Base-by-base conservation (phyloP, 2,113 vertebrate genomes). In the Columba janthina region DNA sequence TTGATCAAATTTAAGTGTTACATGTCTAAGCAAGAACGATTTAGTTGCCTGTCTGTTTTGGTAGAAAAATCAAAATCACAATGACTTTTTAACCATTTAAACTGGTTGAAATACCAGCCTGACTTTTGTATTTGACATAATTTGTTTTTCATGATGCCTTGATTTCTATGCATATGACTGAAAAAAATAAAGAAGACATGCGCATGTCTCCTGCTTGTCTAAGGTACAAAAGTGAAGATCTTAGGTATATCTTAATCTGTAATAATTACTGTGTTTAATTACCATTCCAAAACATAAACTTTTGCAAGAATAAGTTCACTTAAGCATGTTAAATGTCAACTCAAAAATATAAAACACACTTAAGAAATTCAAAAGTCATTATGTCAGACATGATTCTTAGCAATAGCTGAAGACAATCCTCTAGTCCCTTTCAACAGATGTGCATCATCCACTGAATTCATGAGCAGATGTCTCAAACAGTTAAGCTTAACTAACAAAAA, bases 391-490 rank as follows among this genome's bases (percentile, higher is more conserved):
- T n/a, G n/a, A 32, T 74, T 79, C 20, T 82, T 64, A 74, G 10
- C 22, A 90, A 80, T 34, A 74, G 42, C 12, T 88, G 32, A 76
- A 89, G 77, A 69, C 11, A 91, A 28, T 64, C 32, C 85, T n/a
- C 26, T 29, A 64, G 32, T 62, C 15, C 24, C 51, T 93, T 90
- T 90, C 32, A 85, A 90, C 16, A 58, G 76, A 67, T 71, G 16
- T 81, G 32, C 57, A 67, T 67, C 34, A 92, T 80, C 57, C 34
- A 51, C 77, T 57, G 67, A 74, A 93, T 65, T 81, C 11, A 40
- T 72, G n/a, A 93, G n/a, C 29, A 86, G 69, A 90, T 66, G 48
- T 60, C 64, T 86, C 42, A 89, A 93, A 94, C 19, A 91, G 44
- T 75, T 78, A 94, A 88, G 10, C 64, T 87, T 67, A 92, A 85